Conservation (phyloP, 2,113 vertebrate genomes). For the Aptenodytes forsteri region DNA sequence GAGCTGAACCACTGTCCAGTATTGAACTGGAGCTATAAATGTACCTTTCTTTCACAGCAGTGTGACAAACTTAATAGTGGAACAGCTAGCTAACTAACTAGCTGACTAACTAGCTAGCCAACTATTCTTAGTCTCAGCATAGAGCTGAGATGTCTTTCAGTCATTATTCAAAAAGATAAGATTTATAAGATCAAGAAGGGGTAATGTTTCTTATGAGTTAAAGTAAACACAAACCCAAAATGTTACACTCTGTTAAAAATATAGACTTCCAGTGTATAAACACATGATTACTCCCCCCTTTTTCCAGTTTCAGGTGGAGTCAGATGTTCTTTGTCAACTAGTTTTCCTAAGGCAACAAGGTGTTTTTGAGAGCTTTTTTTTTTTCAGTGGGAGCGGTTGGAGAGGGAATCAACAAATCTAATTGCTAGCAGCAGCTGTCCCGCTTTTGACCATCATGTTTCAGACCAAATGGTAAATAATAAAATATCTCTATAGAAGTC, state of each 20-base stretch:
- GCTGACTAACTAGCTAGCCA: not conserved
- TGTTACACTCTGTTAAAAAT: not conserved
- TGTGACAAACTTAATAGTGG: not conserved
- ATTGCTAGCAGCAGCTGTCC: not conserved
- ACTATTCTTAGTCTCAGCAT: not conserved
- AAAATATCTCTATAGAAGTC: not conserved
- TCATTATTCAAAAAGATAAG: not conserved
- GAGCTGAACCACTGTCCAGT: not conserved
- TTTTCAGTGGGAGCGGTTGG: not conserved
- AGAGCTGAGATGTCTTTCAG: not conserved
- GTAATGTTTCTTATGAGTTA: not conserved
- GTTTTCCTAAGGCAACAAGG: not conserved
- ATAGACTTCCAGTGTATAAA: not conserved
- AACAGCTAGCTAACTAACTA: not conserved
- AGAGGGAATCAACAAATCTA: not conserved
- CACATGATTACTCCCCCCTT: rapidly evolving
- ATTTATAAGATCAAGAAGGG: not conserved
- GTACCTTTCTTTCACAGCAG: not conserved
- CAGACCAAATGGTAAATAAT: not conserved
- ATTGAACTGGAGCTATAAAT: not conserved
- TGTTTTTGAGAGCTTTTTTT: not conserved
- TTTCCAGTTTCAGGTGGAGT: not conserved
- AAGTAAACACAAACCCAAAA: not conserved
- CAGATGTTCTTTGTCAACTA: not conserved
- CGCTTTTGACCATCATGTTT: not conserved